phyloP scores from a whole-genome alignment of 2,797 vertebrate species.

The Onychomys arenicola region DNA sequence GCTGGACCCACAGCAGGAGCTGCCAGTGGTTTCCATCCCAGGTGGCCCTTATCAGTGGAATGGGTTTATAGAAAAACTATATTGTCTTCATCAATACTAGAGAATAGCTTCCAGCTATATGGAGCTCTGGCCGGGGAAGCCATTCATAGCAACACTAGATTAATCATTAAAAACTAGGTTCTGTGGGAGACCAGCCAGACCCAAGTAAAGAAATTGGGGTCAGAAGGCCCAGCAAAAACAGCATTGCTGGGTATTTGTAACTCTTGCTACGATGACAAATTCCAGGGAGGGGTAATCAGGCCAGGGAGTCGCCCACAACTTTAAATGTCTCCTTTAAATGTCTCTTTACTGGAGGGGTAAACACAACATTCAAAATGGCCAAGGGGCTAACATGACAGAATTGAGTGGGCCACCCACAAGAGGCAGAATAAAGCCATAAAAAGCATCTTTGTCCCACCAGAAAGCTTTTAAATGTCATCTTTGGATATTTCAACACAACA shows the following conservation, averaged over 20 bases:
- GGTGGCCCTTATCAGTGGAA: neutral
- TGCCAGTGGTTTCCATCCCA: neutral
- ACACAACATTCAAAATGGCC: neutral
- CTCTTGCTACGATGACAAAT: neutral
- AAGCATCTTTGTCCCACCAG: neutral
- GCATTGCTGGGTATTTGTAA: neutral
- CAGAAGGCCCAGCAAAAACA: neutral
- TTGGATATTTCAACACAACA: neutral
- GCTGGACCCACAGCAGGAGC: neutral
- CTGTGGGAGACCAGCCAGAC: neutral
- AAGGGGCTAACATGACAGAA: neutral
- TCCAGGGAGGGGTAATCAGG: neutral
- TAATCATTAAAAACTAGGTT: neutral
- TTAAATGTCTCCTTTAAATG: neutral
- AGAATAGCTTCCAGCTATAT: neutral
- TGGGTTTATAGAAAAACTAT: neutral
- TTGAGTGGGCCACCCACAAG: neutral
- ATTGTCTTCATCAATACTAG: neutral
- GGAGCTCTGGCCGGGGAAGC: fast-evolving
- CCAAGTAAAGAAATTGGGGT: neutral
- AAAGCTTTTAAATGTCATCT: slow-evolving; percentile 16
- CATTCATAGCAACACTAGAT: neutral
- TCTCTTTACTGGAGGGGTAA: neutral
- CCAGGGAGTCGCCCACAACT: neutral
- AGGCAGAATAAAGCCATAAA: neutral